Evolutionary conservation across 2,113 vertebrate genomes (phyloP).

Genomic region (Aplodontia rufa): DNA sequence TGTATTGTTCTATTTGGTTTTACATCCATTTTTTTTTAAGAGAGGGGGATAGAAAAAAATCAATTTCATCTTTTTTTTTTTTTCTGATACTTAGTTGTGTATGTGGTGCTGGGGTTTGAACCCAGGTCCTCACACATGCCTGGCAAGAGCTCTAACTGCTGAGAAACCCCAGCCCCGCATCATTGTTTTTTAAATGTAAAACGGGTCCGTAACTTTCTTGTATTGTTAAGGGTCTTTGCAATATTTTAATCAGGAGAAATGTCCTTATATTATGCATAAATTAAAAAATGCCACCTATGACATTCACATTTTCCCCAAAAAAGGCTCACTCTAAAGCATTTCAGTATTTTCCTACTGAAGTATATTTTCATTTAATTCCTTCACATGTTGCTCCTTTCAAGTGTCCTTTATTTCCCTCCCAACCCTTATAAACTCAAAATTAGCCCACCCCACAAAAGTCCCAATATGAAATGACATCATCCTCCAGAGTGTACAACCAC

Average conservation of each 20-base stretch:
- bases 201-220: not conserved
- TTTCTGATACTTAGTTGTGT: too few species aligned
- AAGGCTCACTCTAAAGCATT: not conserved
- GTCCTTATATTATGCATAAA: not conserved
- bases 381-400: not conserved
- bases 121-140: too few species aligned
- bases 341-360: not conserved
- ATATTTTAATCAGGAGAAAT: not conserved
- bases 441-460: not conserved
- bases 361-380: not conserved
- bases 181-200: too few species aligned
- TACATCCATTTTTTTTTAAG: not conserved
- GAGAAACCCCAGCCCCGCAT: too few species aligned
- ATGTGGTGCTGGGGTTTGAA: too few species aligned
- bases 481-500: not conserved
- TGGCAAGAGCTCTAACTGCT: too few species aligned
- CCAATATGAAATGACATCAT: not conserved
- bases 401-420: not conserved
- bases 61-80: too few species aligned
- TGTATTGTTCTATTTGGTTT: not conserved
- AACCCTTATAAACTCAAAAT: not conserved
- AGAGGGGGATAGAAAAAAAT: too few species aligned
- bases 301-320: not conserved
- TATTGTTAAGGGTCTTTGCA: not conserved
- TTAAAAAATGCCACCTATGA: not conserved